Percentiles rank a stretch among this genome's conserved stretches.
phyloP scores from a whole-genome alignment of 1,140 invertebrate genomes.

The Theocolax elegans region DNA sequence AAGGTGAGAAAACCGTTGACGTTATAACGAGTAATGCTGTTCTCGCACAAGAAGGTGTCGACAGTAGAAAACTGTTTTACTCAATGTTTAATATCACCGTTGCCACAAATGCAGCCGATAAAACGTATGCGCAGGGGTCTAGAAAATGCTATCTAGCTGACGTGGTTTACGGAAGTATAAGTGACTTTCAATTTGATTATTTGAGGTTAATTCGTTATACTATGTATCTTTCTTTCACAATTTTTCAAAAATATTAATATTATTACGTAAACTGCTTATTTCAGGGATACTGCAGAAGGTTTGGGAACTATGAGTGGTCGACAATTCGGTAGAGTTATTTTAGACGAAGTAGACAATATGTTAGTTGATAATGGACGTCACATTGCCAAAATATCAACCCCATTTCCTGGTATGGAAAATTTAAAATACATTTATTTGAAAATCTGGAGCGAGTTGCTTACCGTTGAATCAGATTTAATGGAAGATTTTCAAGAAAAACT shows the following conservation, averaged over 20 bases:
- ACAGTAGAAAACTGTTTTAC: slow-evolving; percentile 47
- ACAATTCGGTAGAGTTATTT: slow-evolving; percentile 49
- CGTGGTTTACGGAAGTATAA: slow-evolving; percentile 54
- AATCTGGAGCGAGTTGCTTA: slow-evolving; percentile 54
- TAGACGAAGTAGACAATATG: slow-evolving; percentile 63
- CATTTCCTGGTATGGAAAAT: slow-evolving; percentile 53
- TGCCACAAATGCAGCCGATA: slow-evolving; percentile 49
- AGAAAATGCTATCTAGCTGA: slow-evolving; percentile 41
- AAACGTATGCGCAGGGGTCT: slow-evolving; percentile 43
- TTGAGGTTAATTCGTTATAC: too few species aligned
- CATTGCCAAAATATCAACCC: slow-evolving; percentile 56
- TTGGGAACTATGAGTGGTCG: slow-evolving; percentile 47
- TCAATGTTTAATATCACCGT: slow-evolving; percentile 48
- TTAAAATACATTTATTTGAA: slow-evolving; percentile 55
- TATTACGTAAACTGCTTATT: not conserved
- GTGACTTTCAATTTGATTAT: slow-evolving; percentile 56
- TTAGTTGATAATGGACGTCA: slow-evolving; percentile 58
- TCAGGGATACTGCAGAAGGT: slow-evolving; percentile 48
- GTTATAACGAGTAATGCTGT: slow-evolving; percentile 54
- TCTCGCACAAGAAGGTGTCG: slow-evolving; percentile 48
- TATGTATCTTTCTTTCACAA: too few species aligned
- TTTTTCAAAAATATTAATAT: too few species aligned
- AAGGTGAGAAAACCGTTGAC: slow-evolving; percentile 45
- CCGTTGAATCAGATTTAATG: slow-evolving; percentile 22
- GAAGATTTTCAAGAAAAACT: slow-evolving; percentile 44